Base-by-base conservation (phyloP, 2,888 invertebrate species). In the Agrotis exclamationis region DNA sequence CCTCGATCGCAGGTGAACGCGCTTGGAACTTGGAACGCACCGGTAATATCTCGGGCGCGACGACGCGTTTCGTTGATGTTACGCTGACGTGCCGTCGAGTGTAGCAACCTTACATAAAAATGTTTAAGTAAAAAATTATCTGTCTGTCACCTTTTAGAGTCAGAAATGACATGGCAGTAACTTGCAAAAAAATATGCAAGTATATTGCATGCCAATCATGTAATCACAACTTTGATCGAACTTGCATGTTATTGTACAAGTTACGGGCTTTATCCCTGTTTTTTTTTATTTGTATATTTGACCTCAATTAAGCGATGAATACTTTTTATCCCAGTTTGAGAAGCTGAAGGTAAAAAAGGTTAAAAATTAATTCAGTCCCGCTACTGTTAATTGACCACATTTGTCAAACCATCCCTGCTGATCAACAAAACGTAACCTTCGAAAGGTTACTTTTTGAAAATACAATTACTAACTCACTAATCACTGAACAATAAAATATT, bases 1-100 rank as follows among this genome's bases (percentile, higher is more conserved):
- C 96, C 96, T 94, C 93, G 87, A 93, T 94, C 89, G 88, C 93
- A 93, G 94, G 93, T 93, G 93, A 92, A 92, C 92, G 92, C 88
- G 91, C 91, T 90, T 87, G 85, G 84, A 85, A 88, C 90, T 90
- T 87, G 85, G 84, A 86, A 88, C 89, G 86, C 87, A 88, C 85
- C 88, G 86, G 83, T 84, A 80, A 77, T 81, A 82, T 71, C 78
- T 82, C 87, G 53, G 74, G 73, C 83, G 86, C 80, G 79, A 22
- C 74, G 79, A 83, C 84, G 82, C 84, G 85, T 84, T 85, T 74
- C 74, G 76, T 77, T 79, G 80, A 76, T 79, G 72, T 76, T 72
- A 70, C 74, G 44, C 72, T 79, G 79, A 75, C 79, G 76, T 76
- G 56, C 57, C 33, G 56, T 56, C 62, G 50, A n/a, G n/a, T 39